Conservation (phyloP, 1,140 invertebrate species). For the Caenorhabditis latens region DNA sequence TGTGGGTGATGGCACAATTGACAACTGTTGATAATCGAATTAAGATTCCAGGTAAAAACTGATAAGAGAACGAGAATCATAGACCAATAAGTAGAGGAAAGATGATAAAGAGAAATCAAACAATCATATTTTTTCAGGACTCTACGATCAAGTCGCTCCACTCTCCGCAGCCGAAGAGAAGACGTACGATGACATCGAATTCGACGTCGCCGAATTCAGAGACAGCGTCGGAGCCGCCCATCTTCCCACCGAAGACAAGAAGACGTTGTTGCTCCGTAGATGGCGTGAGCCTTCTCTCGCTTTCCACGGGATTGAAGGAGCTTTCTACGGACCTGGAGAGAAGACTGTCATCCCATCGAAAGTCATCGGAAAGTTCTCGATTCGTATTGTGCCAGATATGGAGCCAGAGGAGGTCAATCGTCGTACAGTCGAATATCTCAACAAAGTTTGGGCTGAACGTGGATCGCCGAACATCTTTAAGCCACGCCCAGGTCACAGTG, state of each 20-base stretch:
- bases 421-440: conserved; percentile 84
- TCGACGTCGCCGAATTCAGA: conserved; percentile 84
- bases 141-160: conserved; percentile 86
- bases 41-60: conserved; percentile 81
- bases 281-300: conserved; percentile 76
- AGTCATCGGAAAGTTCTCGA: conserved; percentile 95
- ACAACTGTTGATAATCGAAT: conserved; percentile 89
- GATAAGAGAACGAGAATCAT: conserved; percentile 15
- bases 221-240: conserved; percentile 83
- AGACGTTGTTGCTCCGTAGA: conserved; percentile 78
- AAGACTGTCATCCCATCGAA: conserved; percentile 92
- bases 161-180: conserved; percentile 84
- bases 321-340: conserved; percentile 89
- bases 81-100: neutral
- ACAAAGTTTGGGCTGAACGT: conserved; percentile 82
- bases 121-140: conserved; percentile 78
- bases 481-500: conserved; percentile 84
- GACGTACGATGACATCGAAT: conserved; percentile 90
- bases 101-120: conserved; percentile 12
- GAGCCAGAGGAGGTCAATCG: conserved; percentile 85
- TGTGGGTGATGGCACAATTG: conserved; percentile 86
- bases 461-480: conserved; percentile 79
- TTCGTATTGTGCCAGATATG: conserved; percentile 91
- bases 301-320: conserved; percentile 85
- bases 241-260: conserved; percentile 85